These are phyloP conservation scores for Oryzias celebensis DNA, from an alignment of 2,113 vertebrate genomes.

Conservation along the genomic window DNA sequence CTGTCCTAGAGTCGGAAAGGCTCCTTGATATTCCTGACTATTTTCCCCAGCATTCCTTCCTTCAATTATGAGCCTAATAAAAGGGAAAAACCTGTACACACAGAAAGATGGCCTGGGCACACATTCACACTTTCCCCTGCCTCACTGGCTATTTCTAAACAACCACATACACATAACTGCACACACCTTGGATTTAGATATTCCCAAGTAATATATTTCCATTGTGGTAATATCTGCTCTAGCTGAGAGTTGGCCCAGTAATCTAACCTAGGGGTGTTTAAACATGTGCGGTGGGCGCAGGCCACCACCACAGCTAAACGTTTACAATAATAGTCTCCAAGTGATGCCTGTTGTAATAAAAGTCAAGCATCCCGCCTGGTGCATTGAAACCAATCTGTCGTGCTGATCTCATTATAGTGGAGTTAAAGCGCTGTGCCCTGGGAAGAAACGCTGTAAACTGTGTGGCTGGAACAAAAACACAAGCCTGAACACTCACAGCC, in stretches of 20 bases:
- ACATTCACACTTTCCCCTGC: slow-evolving; percentile 50
- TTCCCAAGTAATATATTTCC: slow-evolving; percentile 43
- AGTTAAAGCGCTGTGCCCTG: slow-evolving; percentile 55
- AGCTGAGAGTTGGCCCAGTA: slow-evolving; percentile 23
- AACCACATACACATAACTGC: not conserved
- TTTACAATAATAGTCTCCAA: slow-evolving; percentile 66
- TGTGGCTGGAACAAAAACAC: slow-evolving; percentile 38
- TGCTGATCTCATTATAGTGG: slow-evolving; percentile 60
- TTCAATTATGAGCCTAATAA: slow-evolving; percentile 54
- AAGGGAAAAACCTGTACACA: slow-evolving; percentile 35
- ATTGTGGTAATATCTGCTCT: slow-evolving; percentile 38
- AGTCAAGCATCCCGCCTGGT: slow-evolving; percentile 43
- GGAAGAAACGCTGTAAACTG: slow-evolving; percentile 43
- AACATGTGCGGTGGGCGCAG: slow-evolving; percentile 48
- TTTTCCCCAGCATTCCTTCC: slow-evolving; percentile 39
- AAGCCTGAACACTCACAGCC: not conserved
- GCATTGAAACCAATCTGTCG: slow-evolving; percentile 51
- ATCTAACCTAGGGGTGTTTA: slow-evolving; percentile 35
- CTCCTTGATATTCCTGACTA: slow-evolving; percentile 28
- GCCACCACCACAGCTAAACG: slow-evolving; percentile 54
- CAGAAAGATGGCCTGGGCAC: slow-evolving; percentile 36
- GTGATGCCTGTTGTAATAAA: slow-evolving; percentile 66
- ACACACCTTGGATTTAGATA: slow-evolving; percentile 39
- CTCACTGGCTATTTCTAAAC: slow-evolving; percentile 16
- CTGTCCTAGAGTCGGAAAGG: slow-evolving; percentile 19